phyloP scores from a whole-genome alignment of 2,888 invertebrate species.

The Drosophila anceps region DNA sequence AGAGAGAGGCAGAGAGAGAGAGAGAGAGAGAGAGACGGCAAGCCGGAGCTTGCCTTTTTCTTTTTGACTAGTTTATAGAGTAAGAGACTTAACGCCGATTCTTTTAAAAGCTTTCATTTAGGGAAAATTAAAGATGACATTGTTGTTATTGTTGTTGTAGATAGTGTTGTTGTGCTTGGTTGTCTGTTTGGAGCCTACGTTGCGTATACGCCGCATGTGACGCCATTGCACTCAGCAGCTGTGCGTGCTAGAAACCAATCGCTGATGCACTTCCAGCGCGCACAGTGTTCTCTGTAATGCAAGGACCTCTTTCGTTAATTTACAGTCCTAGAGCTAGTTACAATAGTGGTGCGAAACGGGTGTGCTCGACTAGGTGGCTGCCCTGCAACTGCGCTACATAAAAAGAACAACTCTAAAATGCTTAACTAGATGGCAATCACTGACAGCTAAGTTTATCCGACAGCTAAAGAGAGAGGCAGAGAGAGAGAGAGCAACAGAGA shows the following conservation, averaged over 20 bases:
- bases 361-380: slow-evolving; percentile 15
- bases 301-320: slow-evolving; percentile 48
- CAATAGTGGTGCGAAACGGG: slow-evolving; percentile 20
- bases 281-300: slow-evolving; percentile 61
- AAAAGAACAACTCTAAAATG: slow-evolving; percentile 13
- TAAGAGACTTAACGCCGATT: slow-evolving; percentile 60
- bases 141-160: slow-evolving; percentile 19
- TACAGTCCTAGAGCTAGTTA: slow-evolving; percentile 68
- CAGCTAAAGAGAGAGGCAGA: slow-evolving; percentile 24
- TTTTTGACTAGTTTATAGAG: slow-evolving; percentile 24
- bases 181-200: slow-evolving; percentile 25
- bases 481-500: slow-evolving; percentile 4
- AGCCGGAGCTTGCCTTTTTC: slow-evolving; percentile 18
- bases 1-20: slow-evolving; percentile 29
- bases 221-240: slow-evolving; percentile 53
- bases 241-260: slow-evolving; percentile 30
- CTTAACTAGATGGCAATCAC: slow-evolving; percentile 21
- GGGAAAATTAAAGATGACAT: slow-evolving; percentile 59
- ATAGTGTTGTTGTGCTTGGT: slow-evolving; percentile 22
- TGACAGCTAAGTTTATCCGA: slow-evolving; percentile 66
- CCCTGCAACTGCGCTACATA: slow-evolving; percentile 17
- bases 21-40: slow-evolving; percentile 16
- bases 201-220: slow-evolving; percentile 67
- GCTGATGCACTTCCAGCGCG: slow-evolving; percentile 13
- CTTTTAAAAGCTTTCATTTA: slow-evolving; percentile 28